Conservation (phyloP, 2,113 vertebrate genomes). For the Ovibos moschatus region DNA sequence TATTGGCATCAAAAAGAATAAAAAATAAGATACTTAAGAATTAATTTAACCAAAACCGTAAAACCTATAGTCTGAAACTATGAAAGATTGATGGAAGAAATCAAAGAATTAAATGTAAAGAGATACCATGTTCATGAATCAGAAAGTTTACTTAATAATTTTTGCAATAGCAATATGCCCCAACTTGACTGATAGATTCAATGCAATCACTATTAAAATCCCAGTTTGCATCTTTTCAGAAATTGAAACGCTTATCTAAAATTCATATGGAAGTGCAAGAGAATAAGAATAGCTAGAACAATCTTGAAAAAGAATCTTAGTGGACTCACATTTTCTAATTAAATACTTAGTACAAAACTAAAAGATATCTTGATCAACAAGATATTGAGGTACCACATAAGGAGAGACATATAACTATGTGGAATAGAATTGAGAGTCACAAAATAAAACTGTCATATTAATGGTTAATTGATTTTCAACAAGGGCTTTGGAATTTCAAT, state of each 20-base stretch:
- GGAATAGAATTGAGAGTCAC: background rate
- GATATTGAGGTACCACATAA: background rate
- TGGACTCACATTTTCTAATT: background rate
- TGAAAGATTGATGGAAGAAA: background rate
- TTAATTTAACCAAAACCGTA: background rate
- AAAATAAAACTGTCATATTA: background rate
- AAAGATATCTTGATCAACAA: background rate
- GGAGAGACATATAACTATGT: background rate
- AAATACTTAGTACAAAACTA: background rate
- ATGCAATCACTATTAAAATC: background rate
- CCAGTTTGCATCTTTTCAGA: background rate
- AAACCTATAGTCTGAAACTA: background rate
- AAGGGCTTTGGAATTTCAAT: background rate
- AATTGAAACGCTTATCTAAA: background rate
- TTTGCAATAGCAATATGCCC: background rate
- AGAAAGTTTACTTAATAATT: background rate
- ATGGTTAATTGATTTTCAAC: background rate
- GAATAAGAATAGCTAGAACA: background rate
- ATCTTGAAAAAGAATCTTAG: background rate
- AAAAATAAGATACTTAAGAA: background rate
- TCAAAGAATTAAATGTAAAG: background rate
- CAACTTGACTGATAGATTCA: background rate
- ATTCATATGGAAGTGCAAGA: background rate
- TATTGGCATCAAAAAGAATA: background rate
- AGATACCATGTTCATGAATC: background rate